Percentiles rank a stretch among this genome's conserved stretches.
These are phyloP conservation scores for Stenchaetothrips biformis DNA, from an alignment of 2,888 invertebrate species.

Conservation along the genomic window DNA sequence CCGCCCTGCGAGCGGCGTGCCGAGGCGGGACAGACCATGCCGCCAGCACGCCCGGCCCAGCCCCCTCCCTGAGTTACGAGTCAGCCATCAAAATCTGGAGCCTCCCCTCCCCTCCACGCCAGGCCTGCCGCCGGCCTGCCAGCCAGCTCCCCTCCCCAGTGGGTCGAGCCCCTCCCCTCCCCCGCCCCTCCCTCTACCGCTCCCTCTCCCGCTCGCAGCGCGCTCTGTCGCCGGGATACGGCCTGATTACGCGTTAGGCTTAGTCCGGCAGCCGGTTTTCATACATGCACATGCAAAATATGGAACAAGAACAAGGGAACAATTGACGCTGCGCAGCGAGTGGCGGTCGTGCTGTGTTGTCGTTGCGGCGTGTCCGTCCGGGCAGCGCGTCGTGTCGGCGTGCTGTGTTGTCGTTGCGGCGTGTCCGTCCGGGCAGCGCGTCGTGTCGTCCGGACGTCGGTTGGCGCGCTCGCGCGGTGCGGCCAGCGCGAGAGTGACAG, in stretches of 20 bases:
- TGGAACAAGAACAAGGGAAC: not conserved
- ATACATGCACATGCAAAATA: conserved; percentile 19
- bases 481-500: not conserved
- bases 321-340: not conserved
- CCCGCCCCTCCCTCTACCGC: conserved; percentile 11
- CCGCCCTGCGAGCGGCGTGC: conserved; percentile 32
- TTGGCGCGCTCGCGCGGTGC: conserved; percentile 1
- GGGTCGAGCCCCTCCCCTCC: conserved; percentile 35
- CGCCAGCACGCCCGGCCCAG: conserved; percentile 31
- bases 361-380: not conserved
- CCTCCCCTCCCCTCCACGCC: conserved; percentile 35
- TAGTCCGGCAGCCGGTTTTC: conserved; percentile 16
- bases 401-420: not conserved
- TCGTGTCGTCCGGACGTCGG: too few relatives aligned
- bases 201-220: conserved; percentile 37
- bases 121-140: conserved; percentile 34
- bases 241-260: conserved; percentile 40
- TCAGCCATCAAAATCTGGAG: conserved; percentile 30
- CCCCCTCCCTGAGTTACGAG: conserved; percentile 32
- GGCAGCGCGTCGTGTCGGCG: not conserved
- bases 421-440: too few relatives aligned
- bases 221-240: conserved; percentile 45
- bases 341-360: not conserved
- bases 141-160: conserved; percentile 28
- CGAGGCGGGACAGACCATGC: conserved; percentile 35